A percentile compares a stretch with the other conserved stretches of the same genome.
These are phyloP conservation scores for Grapholita molesta DNA, from an alignment of 1,140 invertebrate species.

Conservation along the genomic window DNA sequence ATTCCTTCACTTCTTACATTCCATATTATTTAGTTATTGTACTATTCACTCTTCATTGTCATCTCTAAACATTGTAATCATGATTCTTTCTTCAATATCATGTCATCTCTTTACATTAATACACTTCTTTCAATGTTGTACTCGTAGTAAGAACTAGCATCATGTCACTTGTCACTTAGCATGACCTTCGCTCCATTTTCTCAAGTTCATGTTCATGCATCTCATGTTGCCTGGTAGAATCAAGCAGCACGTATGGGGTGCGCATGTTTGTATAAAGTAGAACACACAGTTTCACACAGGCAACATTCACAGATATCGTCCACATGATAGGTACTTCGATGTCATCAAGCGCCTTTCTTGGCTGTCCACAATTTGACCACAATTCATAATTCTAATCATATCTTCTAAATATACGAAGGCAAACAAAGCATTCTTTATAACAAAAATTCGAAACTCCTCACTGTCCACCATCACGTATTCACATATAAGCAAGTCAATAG, in stretches of 20 bases:
- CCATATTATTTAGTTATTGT: neutral
- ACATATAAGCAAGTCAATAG: neutral
- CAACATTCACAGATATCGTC: neutral
- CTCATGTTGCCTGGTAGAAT: constrained; percentile 1
- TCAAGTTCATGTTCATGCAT: neutral
- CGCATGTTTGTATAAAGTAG: constrained; percentile 13
- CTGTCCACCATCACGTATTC: neutral
- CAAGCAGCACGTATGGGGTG: neutral
- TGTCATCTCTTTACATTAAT: constrained; percentile 6
- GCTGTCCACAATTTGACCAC: neutral
- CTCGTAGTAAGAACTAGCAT: constrained; percentile 3
- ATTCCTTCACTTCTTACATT: neutral
- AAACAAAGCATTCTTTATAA: neutral
- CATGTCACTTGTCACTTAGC: neutral
- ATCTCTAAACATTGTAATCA: too few species aligned
- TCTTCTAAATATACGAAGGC: neutral
- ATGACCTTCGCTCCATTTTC: neutral
- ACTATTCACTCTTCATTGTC: neutral
- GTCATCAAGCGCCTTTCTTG: neutral
- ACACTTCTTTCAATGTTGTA: neutral
- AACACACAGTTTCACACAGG: neutral
- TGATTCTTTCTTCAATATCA: neutral
- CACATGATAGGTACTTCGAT: neutral
- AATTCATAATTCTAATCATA: neutral
- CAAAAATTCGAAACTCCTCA: neutral